These are phyloP conservation scores for Parnassius orleans DNA, from an alignment of 2,888 invertebrate genomes.

Conservation along the genomic window DNA sequence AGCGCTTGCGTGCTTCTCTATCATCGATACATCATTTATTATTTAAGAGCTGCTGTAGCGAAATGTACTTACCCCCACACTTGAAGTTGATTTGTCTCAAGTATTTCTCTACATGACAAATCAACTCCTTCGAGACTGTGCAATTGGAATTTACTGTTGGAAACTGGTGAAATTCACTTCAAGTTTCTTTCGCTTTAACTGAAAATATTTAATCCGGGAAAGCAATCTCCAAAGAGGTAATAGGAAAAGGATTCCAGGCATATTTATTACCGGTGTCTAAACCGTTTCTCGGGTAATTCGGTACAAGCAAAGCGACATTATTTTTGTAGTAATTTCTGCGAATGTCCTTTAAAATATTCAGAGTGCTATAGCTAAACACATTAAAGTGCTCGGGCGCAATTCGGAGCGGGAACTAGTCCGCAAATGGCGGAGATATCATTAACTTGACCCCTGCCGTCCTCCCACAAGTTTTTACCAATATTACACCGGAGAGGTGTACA, in stretches of 20 bases:
- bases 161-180: conserved; percentile 14
- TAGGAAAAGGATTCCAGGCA: conserved; percentile 72
- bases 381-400: conserved; percentile 77
- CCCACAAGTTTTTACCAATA: conserved; percentile 76
- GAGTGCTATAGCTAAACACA: conserved; percentile 75
- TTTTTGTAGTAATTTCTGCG: conserved; percentile 79
- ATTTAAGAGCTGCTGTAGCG: conserved; percentile 63
- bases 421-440: conserved; percentile 80
- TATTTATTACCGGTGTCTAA: conserved; percentile 76
- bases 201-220: conserved; percentile 67
- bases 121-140: conserved; percentile 33
- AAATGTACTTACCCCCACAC: conserved; percentile 51
- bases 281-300: conserved; percentile 77
- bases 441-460: conserved; percentile 72
- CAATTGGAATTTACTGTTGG: conserved; percentile 25
- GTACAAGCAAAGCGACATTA: conserved; percentile 78
- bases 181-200: conserved; percentile 25
- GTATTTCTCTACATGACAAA: conserved; percentile 52
- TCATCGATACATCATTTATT: conserved; percentile 68
- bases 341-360: conserved; percentile 81
- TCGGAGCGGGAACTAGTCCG: conserved; percentile 70
- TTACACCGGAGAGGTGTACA: conserved; percentile 70
- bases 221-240: conserved; percentile 72
- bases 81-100: conserved; percentile 52
- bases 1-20: conserved; percentile 47